Evolutionary conservation across 1,140 invertebrate genomes (phyloP), one percentile per base, ranked within the genome.

Genomic region (Liolophura sinensis): DNA sequence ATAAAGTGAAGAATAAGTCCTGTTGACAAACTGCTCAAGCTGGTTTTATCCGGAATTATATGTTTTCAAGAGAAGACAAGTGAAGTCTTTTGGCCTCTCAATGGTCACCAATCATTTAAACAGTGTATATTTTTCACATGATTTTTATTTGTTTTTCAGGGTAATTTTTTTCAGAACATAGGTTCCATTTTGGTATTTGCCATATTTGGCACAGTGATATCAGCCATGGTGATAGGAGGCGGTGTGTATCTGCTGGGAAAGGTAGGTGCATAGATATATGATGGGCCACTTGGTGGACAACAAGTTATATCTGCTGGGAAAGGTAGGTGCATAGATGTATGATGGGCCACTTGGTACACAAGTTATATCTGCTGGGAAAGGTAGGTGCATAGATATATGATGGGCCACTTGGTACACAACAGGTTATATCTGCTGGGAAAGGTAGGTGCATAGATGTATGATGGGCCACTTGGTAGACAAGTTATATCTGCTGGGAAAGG

Each of bases 81-180:
- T 50, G n/a, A 16, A 56, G 15, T 22, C 15, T 56, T 56, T 18
- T 55, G 52, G 16, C 24, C 47, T 7, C 27, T 27, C n/a, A 24
- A 4, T 50, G 48, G 1, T 16, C 24, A 5, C 11, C 62, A 60
- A 0, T 67, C 4, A 52, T 72, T 67, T 68, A 6, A 40, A 49
- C 40, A 51, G 22, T 67, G 20, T 9, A 15, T 54, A 0, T 72
- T 66, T 27, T 20, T 61, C 48, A 22, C 20, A 64, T 20, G 6
- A 67, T 55, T 60, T 49, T 50, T 40, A 47, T 62, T 71, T 75
- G 61, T 73, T 57, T 78, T 83, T 63, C 77, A 89, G 87, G 88
- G 96, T 60, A 98, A 99, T 80, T 99, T 99, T 80, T 98, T 99
- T 82, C 95, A 97, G 86, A 98, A 98, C 80, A 96, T 98, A 81